Base-by-base conservation (phyloP, 2,797 vertebrate genomes). In the Aeoliscus strigatus region DNA sequence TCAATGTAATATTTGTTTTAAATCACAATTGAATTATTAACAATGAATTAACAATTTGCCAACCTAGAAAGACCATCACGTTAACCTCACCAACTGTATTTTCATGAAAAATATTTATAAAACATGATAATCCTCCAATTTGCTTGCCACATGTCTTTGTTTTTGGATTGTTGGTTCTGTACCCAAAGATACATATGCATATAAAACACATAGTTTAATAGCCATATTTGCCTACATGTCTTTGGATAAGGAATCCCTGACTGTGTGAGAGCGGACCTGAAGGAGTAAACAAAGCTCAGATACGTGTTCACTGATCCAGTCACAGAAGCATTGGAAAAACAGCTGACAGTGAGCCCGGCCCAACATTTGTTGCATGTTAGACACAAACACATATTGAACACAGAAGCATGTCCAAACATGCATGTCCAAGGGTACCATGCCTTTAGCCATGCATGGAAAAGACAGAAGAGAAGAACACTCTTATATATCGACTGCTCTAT, bases 371-470 rank as follows among this genome's bases (percentile, higher is more conserved):
- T 40, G 68, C 39, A 73, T 62, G 60, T 82, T 79, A 73, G 61
- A 80, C 77, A 74, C 58, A 79, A 60, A 80, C 51, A 66, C 13
- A 53, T 57, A 70, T 58, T 9, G 8, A 74, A 77, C 56, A 73
- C 48, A 63, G 60, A 70, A 56, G 62, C 60, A 45, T 49, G 65
- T 69, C 44, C 76, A 73, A 57, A 66, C 77, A 6, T 66, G 77
- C 79, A 67, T 59, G 69, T 73, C 51, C 30, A 11, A 38, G 56
- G 48, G 46, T 36, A 51, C 65, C 49, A 63, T 75, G 74, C 68
- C 59, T 57, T 48, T 41, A 55, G 69, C 71, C 82, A 82, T 86
- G 84, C 81, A 45, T 73, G 45, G 39, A 63, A 45, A 52, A 47
- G 45, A 49, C 29, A 55, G 55, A 58, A 37, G 46, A 50, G 48